Evolutionary conservation across 1,140 invertebrate species (phyloP).

Genomic region (Drosophila truncata): DNA sequence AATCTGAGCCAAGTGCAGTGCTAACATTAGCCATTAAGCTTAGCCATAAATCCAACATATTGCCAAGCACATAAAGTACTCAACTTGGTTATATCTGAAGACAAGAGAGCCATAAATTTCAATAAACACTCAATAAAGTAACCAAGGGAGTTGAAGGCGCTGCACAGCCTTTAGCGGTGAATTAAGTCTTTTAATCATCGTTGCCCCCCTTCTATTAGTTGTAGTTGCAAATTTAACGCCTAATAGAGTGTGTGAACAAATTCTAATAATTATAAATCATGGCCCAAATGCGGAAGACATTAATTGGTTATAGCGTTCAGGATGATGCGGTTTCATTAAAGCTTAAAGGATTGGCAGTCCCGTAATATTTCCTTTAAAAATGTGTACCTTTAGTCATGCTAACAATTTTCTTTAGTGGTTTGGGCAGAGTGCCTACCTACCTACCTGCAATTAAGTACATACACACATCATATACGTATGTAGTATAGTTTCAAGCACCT

Average conservation of each 20-base stretch:
- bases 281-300: not conserved
- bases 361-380: not conserved
- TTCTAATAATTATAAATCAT: slow-evolving; percentile 55
- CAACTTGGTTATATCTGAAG: slow-evolving; percentile 34
- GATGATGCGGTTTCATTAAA: slow-evolving; percentile 7
- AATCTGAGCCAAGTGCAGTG: slow-evolving; percentile 29
- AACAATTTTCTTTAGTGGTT: not conserved
- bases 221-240: slow-evolving; percentile 40
- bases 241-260: slow-evolving; percentile 57
- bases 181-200: slow-evolving; percentile 64
- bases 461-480: not conserved
- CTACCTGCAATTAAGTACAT: slow-evolving; percentile 25
- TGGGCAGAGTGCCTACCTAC: slow-evolving; percentile 9
- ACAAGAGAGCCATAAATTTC: slow-evolving; percentile 63
- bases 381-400: not conserved
- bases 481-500: slow-evolving; percentile 8
- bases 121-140: slow-evolving; percentile 74
- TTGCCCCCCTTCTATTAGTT: slow-evolving; percentile 30
- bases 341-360: not conserved
- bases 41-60: slow-evolving; percentile 58
- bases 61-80: slow-evolving; percentile 56
- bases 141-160: not conserved
- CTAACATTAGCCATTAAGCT: slow-evolving; percentile 56
- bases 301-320: not conserved
- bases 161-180: slow-evolving; percentile 38